Evolutionary conservation across 2,113 vertebrate genomes (phyloP), one percentile per base, ranked within the genome.

Genomic region (Reinhardtius hippoglossoides): DNA sequence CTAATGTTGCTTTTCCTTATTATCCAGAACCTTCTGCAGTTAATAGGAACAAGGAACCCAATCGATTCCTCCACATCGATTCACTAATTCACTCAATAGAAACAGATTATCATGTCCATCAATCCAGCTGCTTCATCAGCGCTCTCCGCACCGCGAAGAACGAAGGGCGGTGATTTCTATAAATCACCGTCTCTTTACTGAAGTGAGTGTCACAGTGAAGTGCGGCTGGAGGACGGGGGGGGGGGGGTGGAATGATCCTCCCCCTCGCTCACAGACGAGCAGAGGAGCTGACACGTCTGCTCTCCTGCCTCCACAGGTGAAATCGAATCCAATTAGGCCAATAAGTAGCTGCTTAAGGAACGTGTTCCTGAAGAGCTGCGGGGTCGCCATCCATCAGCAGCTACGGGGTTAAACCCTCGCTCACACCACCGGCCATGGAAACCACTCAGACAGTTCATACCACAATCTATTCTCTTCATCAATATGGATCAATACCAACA

Each of bases 341-440:
- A 78, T 89, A 91, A 91, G 85, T 87, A 89, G 86, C 89, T 81
- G 79, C 63, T 87, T 88, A 85, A 89, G 88, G 81, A 90, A 84
- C 83, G 77, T 61, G 82, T 55, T 88, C 70, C 66, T 72, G 24
- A 20, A 67, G 63, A 56, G 79, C 81, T 20, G 61, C 60, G 57
- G 70, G 27, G 27, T 27, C 27, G 3, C 82, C 74, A 84, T 89
- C 81, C 76, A 86, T 91, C 81, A 83, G 21, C 35, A 20, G 37
- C 55, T 61, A 56, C 76, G 60, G 80, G 81, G 89, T 88, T 88
- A 90, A 87, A 59, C 23, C 66, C 50, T 58, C 9, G 44, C n/a
- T n/a, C 65, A 44, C 26, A 9, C 35, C 8, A 9, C 9, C 6
- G 35, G 9, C 35, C 42, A 44, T 44, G 42, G 2, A 13, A 50